Evolutionary conservation across 2,113 vertebrate genomes (phyloP).

Genomic region (Cheirogaleus medius): DNA sequence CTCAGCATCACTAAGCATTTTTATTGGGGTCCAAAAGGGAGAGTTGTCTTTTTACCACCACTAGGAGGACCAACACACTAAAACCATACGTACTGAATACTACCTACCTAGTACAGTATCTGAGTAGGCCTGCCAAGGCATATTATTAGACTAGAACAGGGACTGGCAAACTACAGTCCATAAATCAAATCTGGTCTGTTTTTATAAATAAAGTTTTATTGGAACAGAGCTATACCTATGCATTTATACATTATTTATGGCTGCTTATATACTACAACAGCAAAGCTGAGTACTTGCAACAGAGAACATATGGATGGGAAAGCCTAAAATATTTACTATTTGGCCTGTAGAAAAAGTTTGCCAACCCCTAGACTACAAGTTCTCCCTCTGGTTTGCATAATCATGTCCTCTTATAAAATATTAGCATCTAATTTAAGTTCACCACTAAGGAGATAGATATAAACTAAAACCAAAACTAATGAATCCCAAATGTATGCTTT

Average conservation of each 20-base stretch:
- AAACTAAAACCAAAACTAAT: slow-evolving; percentile 46
- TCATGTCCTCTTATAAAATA: slow-evolving; percentile 75
- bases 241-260: neutral
- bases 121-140: slow-evolving; percentile 54
- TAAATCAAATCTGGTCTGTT: neutral
- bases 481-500: neutral
- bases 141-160: slow-evolving; percentile 61
- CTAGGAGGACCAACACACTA: neutral
- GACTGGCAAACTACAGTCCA: neutral
- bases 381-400: slow-evolving; percentile 75
- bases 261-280: neutral
- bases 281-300: neutral
- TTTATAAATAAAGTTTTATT: neutral
- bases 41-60: slow-evolving; percentile 38
- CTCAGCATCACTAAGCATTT: slow-evolving; percentile 42
- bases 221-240: neutral
- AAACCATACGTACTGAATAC: neutral
- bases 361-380: slow-evolving; percentile 65
- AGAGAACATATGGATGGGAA: neutral
- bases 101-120: neutral
- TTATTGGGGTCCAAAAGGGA: neutral
- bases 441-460: slow-evolving; percentile 76
- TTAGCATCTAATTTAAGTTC: slow-evolving; percentile 75
- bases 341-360: neutral
- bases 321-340: neutral